phyloP scores from a whole-genome alignment of 2,888 invertebrate genomes.

The Parnassius glacialis region DNA sequence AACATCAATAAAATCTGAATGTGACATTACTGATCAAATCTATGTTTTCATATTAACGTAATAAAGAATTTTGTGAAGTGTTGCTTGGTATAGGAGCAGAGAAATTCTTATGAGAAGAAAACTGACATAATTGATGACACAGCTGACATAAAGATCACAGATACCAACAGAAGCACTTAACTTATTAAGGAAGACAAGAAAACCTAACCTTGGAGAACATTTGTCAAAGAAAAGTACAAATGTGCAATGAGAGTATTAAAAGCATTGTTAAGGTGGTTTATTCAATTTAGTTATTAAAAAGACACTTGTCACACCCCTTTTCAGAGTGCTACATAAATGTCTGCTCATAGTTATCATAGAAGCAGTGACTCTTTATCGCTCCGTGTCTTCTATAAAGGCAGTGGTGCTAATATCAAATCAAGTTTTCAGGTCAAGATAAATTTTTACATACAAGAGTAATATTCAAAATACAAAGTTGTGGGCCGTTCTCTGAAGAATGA shows the following conservation, averaged over 20 bases:
- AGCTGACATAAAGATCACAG: slow-evolving; percentile 5
- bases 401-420: slow-evolving; percentile 77
- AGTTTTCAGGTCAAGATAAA: slow-evolving; percentile 77
- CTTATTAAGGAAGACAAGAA: slow-evolving; percentile 25
- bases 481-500: slow-evolving; percentile 36
- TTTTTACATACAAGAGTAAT: slow-evolving; percentile 51
- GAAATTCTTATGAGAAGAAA: slow-evolving; percentile 31
- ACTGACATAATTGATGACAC: slow-evolving; percentile 19
- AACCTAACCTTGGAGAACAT: slow-evolving; percentile 30
- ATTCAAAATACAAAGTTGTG: slow-evolving; percentile 38
- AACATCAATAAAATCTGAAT: slow-evolving; percentile 3
- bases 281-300: slow-evolving; percentile 28
- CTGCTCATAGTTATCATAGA: slow-evolving; percentile 48
- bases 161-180: slow-evolving; percentile 7
- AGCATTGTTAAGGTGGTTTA: slow-evolving; percentile 26
- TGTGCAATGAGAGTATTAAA: slow-evolving; percentile 29
- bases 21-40: slow-evolving; percentile 12
- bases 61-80: slow-evolving; percentile 35
- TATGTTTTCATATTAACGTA: slow-evolving; percentile 9
- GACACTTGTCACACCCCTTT: slow-evolving; percentile 33
- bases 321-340: slow-evolving; percentile 42
- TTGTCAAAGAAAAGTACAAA: slow-evolving; percentile 34
- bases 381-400: slow-evolving; percentile 52
- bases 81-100: slow-evolving; percentile 31
- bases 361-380: slow-evolving; percentile 49